Base-by-base conservation (phyloP, 1,140 invertebrate species). In the Anadara kagoshimensis region DNA sequence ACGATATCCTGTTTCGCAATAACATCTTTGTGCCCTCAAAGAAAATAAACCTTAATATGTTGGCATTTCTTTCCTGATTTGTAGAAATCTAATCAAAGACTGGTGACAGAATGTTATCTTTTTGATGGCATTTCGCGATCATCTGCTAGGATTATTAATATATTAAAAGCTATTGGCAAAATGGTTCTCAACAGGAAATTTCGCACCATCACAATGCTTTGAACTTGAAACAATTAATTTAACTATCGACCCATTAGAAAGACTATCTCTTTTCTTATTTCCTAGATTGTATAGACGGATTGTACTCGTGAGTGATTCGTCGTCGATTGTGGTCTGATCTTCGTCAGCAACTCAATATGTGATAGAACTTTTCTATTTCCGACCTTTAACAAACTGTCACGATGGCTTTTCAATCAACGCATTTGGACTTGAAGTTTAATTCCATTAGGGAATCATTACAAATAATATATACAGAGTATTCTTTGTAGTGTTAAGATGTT, bases 161-260 rank as follows among this genome's bases (percentile, higher is more conserved):
- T 63, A 70, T 70, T 63, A 70, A 70, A 62, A 70, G 58, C 59
- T 63, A 62, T 70, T 56, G 68, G 63, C 68, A 62, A 70, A 70
- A 70, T 49, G 68, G 58, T 70, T 70, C 63, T 59, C 68, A 62
- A 70, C 61, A 61, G 68, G 68, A 70, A 70, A 70, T 70, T 70
- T 62, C 62, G 54, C 59, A 45, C 63, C 59, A 44, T 24, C 41
- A 59, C 49, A 62, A 62, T 62, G 54, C 59, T 70, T 70, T 70
- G 68, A 70, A 70, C 68, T 70, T 61, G 43, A 61, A 62, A 62
- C 68, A 70, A 70, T 70, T 70, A 70, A 70, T 70, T 70, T 70
- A 63, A 70, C 29, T 44, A 44, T 44, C 45, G 43, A 62, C 45
- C 45, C 41, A 62, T 62, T 62, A 41, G n/a, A n/a, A 44, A 44